phyloP scores from a whole-genome alignment of 1,140 invertebrate genomes.

The Dolichoris vasculosae region DNA sequence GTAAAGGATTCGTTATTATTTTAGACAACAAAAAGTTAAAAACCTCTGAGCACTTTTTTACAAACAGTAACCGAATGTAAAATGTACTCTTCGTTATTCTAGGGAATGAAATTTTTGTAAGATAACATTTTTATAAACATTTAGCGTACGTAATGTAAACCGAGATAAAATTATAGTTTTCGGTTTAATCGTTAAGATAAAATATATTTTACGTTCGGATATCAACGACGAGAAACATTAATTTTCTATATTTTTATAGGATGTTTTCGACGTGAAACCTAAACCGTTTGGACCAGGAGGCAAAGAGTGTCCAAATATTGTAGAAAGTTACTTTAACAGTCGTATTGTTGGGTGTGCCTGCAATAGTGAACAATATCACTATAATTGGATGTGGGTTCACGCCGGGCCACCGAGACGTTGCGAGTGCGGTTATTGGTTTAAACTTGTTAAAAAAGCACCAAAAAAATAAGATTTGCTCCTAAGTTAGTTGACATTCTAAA shows the following conservation, averaged over 20 bases:
- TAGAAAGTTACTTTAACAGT: constrained; percentile 91
- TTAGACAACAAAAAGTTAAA: too few species aligned
- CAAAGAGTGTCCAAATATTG: constrained; percentile 89
- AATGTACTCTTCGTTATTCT: too few species aligned
- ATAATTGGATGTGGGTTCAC: constrained; percentile 97
- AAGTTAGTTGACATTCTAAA: constrained; percentile 66
- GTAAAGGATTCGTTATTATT: too few species aligned
- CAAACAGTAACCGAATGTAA: too few species aligned
- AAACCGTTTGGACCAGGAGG: constrained; percentile 87
- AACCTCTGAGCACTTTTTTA: too few species aligned
- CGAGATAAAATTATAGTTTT: too few species aligned
- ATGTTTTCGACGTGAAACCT: constrained; percentile 91
- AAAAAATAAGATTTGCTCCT: constrained; percentile 36
- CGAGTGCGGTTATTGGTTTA: constrained; percentile 97
- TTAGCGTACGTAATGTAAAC: too few species aligned
- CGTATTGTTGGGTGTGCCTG: constrained; percentile 97
- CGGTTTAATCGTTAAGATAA: too few species aligned
- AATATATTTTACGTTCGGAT: too few species aligned
- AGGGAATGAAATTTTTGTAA: too few species aligned
- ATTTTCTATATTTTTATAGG: constrained; percentile 69
- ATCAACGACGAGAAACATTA: too few species aligned
- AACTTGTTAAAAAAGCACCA: constrained; percentile 77
- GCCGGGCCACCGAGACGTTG: constrained; percentile 92
- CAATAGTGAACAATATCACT: constrained; percentile 90
- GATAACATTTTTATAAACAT: too few species aligned